Evolutionary conservation across 1,140 invertebrate genomes (phyloP), one percentile per base, ranked within the genome.

Genomic region (Laupala kohalensis): DNA sequence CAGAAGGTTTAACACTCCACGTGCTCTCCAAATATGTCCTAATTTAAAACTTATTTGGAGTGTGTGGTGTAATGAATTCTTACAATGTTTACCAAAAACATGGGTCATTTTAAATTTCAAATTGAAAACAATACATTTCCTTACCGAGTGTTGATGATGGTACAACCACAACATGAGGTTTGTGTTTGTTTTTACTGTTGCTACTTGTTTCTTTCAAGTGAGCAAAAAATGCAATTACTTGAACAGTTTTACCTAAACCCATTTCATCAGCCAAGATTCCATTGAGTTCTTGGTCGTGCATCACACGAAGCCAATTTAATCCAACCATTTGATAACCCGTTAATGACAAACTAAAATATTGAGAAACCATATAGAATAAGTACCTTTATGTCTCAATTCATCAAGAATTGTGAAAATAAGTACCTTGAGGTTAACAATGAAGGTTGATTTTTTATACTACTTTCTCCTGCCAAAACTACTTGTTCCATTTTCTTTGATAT

Each of bases 241-340:
- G 95, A 70, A 97, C 88, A 0, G 95, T 97, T 83, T 97, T 97
- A 1, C 94, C 95, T 85, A 86, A 80, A 37, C 95, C 94, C 93
- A 94, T 94, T 81, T 93, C 92, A 78, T 93, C 91, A 0, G 95
- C 95, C 69, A 98, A 82, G 75, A 98, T 97, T n/a, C 93, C 94
- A 80, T 96, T 97, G 3, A 98, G 87, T 29, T 92, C 87, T 75
- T 96, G 92, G 27, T 89, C 86, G 77, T 97, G 91, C 83, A 98
- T 89, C 3, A 97, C 88, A 0, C 90, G 87, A 0, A 98, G 81
- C 96, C 96, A 98, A 79, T 97, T 97, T 0, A 98, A 82, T 6
- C 96, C 96, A 25, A 97, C 88, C 81, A 98, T 84, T 83, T 98
- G 96, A 81, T 97, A 97, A 23, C 89, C 86, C 6, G 94, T 90